Evolutionary conservation across 2,113 vertebrate species (phyloP).

Genomic region (Ameiurus melas): DNA sequence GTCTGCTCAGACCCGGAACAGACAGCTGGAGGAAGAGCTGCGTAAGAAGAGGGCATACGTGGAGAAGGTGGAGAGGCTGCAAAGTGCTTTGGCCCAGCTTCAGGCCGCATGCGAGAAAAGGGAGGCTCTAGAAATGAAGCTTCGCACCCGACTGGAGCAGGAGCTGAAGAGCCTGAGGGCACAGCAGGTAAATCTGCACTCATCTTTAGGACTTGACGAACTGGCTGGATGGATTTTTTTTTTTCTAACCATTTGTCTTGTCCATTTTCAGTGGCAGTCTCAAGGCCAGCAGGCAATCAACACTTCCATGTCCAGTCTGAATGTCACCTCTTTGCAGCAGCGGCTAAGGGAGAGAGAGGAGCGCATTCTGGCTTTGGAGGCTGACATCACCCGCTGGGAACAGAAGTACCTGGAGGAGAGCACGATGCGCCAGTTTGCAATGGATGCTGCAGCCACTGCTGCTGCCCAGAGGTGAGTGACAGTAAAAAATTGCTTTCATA

Average conservation of each 20-base stretch:
- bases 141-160: conserved; percentile 92
- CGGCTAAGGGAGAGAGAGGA: conserved; percentile 92
- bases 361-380: conserved; percentile 89
- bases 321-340: conserved; percentile 75
- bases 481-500: background rate
- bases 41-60: conserved; percentile 90
- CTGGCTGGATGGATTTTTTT: background rate
- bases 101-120: conserved; percentile 95
- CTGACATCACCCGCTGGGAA: conserved; percentile 98
- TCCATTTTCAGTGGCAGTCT: conserved; percentile 76
- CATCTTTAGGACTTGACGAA: background rate
- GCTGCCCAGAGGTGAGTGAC: conserved; percentile 81
- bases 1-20: conserved; percentile 80
- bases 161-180: conserved; percentile 90
- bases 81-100: conserved; percentile 91
- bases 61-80: conserved; percentile 92
- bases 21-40: conserved; percentile 87
- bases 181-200: conserved; percentile 80
- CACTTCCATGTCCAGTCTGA: conserved; percentile 64
- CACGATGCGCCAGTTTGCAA: conserved; percentile 96
- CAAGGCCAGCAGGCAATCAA: conserved; percentile 55
- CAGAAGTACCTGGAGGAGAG: conserved; percentile 97
- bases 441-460: conserved; percentile 93
- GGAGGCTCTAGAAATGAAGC: conserved; percentile 85
- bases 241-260: background rate